These are phyloP conservation scores for Sinodicranocentrus sp. DNA, from an alignment of 2,888 invertebrate species.

Conservation along the genomic window DNA sequence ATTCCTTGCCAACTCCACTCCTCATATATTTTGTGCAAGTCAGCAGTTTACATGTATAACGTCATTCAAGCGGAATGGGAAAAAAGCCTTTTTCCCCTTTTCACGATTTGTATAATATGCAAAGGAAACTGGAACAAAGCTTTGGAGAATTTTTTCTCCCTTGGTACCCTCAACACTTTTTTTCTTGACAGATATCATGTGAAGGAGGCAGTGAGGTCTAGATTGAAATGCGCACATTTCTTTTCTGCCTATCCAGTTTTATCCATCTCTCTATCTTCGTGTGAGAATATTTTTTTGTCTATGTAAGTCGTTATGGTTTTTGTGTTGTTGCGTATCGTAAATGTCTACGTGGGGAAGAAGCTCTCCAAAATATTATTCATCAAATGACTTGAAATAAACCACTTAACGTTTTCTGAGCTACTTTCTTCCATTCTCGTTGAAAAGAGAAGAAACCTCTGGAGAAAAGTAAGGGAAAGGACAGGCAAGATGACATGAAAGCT, in stretches of 20 bases:
- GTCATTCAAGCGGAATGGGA: too few species aligned
- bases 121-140: not conserved
- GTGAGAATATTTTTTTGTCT: not conserved
- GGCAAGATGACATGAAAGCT: not conserved
- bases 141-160: not conserved
- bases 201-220: not conserved
- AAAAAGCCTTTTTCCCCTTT: not conserved
- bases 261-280: not conserved
- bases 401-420: slow-evolving; percentile 27
- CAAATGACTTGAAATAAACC: slow-evolving; percentile 59
- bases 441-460: not conserved
- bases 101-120: not conserved
- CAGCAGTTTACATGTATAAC: too few species aligned
- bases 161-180: not conserved
- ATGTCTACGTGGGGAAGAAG: not conserved
- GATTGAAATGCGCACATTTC: not conserved
- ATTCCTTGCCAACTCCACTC: too few species aligned
- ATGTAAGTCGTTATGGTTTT: not conserved
- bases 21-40: too few species aligned
- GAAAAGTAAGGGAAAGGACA: not conserved
- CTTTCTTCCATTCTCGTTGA: not conserved
- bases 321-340: not conserved
- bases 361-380: slow-evolving; percentile 46
- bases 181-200: not conserved
- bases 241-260: not conserved